Base-by-base conservation (phyloP, 2,113 vertebrate genomes). In the Cavia aperea region DNA sequence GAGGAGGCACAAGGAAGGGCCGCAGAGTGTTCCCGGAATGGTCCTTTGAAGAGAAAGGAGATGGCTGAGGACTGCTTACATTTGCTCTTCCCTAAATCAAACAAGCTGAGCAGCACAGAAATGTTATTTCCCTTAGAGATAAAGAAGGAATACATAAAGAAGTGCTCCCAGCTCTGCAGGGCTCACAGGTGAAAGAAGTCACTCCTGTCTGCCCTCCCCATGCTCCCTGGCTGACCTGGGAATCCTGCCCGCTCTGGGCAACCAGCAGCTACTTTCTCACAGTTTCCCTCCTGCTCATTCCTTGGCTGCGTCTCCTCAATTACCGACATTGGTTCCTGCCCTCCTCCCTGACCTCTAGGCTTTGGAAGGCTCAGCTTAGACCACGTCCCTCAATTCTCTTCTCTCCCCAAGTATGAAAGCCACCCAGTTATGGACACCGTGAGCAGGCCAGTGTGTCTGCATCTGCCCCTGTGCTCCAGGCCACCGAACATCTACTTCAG, bases 291-390 rank as follows among this genome's bases (percentile, higher is more conserved):
- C 94, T 85, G 60, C 85, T 56, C 56, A 94, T 26, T 93, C 13
- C 78, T 90, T 93, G 94, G 96, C 94, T 92, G 39, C 78, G 60
- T 93, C 88, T 93, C 60, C 66, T 78, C 93, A 81, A 26, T 92
- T 96, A 92, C 91, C 91, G 1, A 49, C 7, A 78, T 62, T 78
- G 86, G 86, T 88, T 90, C 89, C 78, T 92, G 65, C 54, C 88
- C 91, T 88, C 75, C 82, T 87, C 85, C 78, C 39, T 92, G 86
- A 90, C 66, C 89, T 93, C 78, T 31, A 36, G 91, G 88, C 49
- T 54, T n/a, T 78, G 82, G 89, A 82, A 72, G 65, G 8, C 83
- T 51, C 31, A 56, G 60, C 82, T 90, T 77, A 85, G 51, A 90
- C 26, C 19, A 72, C 46, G 54, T 12, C 46, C 49, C 68, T 51